A percentile compares a stretch with the other conserved stretches of the same genome.
These are phyloP conservation scores for Paedocypris micromegethes DNA, from an alignment of 2,797 vertebrate genomes.

Conservation along the genomic window DNA sequence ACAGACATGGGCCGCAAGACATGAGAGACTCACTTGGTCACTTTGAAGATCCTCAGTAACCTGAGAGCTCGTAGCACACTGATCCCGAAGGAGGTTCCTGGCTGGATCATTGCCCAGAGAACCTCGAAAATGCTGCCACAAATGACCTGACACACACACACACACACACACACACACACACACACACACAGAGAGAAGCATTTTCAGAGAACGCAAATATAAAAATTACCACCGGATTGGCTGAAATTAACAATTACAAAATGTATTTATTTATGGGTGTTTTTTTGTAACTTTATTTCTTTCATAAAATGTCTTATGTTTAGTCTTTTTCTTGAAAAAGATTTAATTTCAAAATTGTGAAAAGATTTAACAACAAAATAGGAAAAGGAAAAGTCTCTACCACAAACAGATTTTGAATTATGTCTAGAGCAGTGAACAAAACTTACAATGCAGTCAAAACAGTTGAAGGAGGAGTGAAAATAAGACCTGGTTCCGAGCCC, in stretches of 20 bases:
- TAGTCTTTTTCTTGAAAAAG: too few relatives aligned
- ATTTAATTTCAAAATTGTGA: too few relatives aligned
- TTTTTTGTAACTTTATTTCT: too few relatives aligned
- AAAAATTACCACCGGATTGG: constrained; percentile 1
- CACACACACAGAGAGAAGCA: constrained; percentile 20
- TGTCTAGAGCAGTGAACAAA: not conserved
- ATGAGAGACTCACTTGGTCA: constrained; percentile 85
- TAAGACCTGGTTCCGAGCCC: constrained; percentile 89
- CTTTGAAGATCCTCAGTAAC: constrained; percentile 98
- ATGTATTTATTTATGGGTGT: too few relatives aligned
- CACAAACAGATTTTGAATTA: not conserved
- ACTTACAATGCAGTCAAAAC: constrained; percentile 95
- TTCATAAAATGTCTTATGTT: too few relatives aligned
- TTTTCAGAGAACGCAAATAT: constrained; percentile 9
- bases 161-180: constrained; percentile 23
- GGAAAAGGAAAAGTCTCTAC: too few relatives aligned
- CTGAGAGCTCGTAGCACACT: constrained; percentile 96
- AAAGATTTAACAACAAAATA: too few relatives aligned
- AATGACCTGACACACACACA: constrained; percentile 75
- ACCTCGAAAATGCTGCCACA: constrained; percentile 96
- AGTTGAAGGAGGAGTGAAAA: constrained; percentile 96
- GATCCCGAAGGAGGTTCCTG: constrained; percentile 94
- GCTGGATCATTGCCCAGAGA: constrained; percentile 90
- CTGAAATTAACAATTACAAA: too few relatives aligned
- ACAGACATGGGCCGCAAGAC: not conserved